Evolutionary conservation across 2,888 invertebrate genomes (phyloP), one percentile per base, ranked within the genome.

Genomic region (Cyclophora punctaria): DNA sequence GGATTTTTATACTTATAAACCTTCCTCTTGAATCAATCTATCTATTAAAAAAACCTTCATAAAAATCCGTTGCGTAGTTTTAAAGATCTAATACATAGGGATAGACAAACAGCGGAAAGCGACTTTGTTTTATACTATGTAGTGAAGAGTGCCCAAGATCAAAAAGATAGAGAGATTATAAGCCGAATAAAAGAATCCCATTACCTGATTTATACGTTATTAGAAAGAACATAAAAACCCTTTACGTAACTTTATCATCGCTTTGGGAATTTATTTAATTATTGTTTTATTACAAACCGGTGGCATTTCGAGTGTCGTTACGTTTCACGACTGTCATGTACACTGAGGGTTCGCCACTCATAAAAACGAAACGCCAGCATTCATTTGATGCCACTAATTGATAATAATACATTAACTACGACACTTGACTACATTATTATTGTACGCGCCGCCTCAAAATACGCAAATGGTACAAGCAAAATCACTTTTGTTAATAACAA

Each of bases 281-380:
- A 66, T 62, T 61, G 55, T 62, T 64, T 64, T 66, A 65, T 57
- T 63, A 57, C 53, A 54, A 56, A 59, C 49, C 58, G 52, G 57
- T 55, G 54, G 59, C 57, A 58, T 64, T 68, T 58, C 56, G 57
- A 69, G 63, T 60, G 62, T 52, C 58, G 63, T 69, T 66, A 63
- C 58, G 52, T 64, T 67, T 63, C 60, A 69, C 59, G 60, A 56
- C 62, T 63, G 68, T 65, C 65, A 66, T 65, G 65, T 63, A 60
- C 64, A 63, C 60, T 55, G 55, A 52, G 60, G 57, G 63, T 61
- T 59, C 51, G 46, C 56, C 50, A 51, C 47, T 51, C 55, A 56
- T 63, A 64, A 62, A 60, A 62, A 60, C 56, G 41, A 42, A 55
- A 58, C 46, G 44, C 42, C 40, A 50, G 52, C 45, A 46, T 55